Evolutionary conservation across 2,888 invertebrate genomes (phyloP), one percentile per base, ranked within the genome.

Genomic region (Saturnia japonica): DNA sequence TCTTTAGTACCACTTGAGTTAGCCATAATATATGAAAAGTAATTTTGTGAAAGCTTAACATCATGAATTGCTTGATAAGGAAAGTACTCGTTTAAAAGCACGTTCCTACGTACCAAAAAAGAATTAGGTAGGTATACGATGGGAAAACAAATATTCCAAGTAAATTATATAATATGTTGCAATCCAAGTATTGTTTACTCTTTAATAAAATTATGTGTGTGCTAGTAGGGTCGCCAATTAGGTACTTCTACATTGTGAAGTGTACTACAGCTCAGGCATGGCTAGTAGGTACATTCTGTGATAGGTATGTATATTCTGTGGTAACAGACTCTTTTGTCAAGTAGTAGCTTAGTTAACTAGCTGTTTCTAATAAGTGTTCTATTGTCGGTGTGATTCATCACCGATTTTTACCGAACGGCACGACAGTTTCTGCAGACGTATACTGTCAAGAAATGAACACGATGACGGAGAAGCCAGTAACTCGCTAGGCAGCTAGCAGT

Each of bases 1-100:
- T 83, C 87, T 88, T 90, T 89, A 90, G 64, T 64, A 64, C 64
- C 64, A 64, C 40, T 40, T 64, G 64, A 64, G 64, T n/a, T 64
- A 68, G 54, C 64, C 40, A 28, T 25, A 34, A 64, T 64, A 40
- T 64, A 64, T 64, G 64, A 64, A 64, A 64, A 40, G 64, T 64
- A 64, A 64, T 40, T 64, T 64, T 40, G 8, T 40, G 25, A 40
- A 4, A n/a, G 40, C 12, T 40, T 64, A 64, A 64, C 64, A 14
- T 28, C 14, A 28, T 54, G 54, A 54, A 54, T 1, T 60, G 25
- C 12, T 60, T 14, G 6, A 28, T 60, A 60, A 60, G 6, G 25
- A 28, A 28, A 28, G 25, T 28, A 68, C 45, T 6, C 28, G 19
- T 11, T 47, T 16, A 14, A n/a, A n/a, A n/a, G n/a, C 43, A 16